These are phyloP conservation scores for Scaptomyza hsui DNA, from an alignment of 1,140 invertebrate genomes.

Conservation along the genomic window DNA sequence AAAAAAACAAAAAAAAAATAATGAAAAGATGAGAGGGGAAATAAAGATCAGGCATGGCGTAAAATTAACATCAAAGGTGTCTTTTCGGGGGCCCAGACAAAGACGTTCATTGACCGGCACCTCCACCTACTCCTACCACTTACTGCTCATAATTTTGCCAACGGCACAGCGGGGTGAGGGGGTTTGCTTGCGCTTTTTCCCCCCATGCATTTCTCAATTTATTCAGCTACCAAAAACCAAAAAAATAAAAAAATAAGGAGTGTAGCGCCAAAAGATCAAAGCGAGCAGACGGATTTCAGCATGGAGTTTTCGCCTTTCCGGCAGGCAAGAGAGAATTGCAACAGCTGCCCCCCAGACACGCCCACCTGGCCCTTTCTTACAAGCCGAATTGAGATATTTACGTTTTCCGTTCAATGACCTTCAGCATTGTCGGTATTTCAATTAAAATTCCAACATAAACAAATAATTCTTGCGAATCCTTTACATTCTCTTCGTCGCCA, in stretches of 20 bases:
- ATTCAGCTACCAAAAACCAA: constrained; percentile 41
- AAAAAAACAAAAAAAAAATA: not conserved
- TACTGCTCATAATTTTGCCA: constrained; percentile 41
- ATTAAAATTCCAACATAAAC: constrained; percentile 66
- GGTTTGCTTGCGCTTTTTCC: not conserved
- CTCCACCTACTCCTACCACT: not conserved
- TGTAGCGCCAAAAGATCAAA: constrained; percentile 44
- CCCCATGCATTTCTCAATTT: constrained; percentile 49
- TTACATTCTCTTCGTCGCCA: too few relatives aligned
- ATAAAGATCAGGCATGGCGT: constrained; percentile 23
- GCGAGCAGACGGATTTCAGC: constrained; percentile 5
- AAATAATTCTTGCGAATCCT: constrained; percentile 11
- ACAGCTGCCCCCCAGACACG: constrained; percentile 2
- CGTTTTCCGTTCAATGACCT: constrained; percentile 43
- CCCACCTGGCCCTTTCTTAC: constrained; percentile 16
- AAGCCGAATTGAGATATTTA: too few relatives aligned
- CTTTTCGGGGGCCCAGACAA: constrained; percentile 23
- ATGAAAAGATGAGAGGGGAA: not conserved
- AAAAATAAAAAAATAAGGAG: constrained; percentile 16
- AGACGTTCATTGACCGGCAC: constrained; percentile 40
- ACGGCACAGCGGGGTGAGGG: not conserved
- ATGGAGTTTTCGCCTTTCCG: constrained; percentile 25
- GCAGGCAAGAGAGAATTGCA: not conserved
- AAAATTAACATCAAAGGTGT: constrained; percentile 62
- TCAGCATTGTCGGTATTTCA: constrained; percentile 57